Conservation (phyloP, 2,113 vertebrate species). For the Otus sunia region DNA sequence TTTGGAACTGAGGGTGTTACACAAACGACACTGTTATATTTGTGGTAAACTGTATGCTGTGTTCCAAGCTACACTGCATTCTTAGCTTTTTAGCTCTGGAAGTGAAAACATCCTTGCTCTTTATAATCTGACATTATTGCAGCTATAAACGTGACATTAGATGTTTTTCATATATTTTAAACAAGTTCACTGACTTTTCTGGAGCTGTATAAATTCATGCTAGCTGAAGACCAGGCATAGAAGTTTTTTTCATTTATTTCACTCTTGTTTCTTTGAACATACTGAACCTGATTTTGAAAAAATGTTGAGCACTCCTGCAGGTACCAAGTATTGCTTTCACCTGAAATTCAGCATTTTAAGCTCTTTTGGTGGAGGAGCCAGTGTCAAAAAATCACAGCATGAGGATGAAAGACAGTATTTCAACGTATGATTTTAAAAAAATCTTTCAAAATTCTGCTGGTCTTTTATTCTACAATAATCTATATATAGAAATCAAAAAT, state of each 20-base stretch:
- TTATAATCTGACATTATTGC: not conserved
- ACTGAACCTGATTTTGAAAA: not conserved
- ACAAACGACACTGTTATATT: not conserved
- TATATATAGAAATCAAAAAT: not conserved
- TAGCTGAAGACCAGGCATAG: not conserved
- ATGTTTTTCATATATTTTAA: not conserved
- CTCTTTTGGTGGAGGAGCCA: not conserved
- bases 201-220: not conserved
- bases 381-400: accelerated
- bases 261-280: not conserved
- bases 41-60: not conserved
- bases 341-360: not conserved
- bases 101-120: not conserved
- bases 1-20: not conserved
- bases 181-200: not conserved
- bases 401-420: not conserved
- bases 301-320: not conserved
- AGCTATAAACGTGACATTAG: not conserved
- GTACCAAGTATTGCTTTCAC: not conserved
- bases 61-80: not conserved
- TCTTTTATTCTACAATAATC: not conserved
- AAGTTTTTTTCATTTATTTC: not conserved
- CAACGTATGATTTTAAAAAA: not conserved
- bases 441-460: not conserved
- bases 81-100: not conserved